phyloP scores from a whole-genome alignment of 2,113 vertebrate genomes.

The Vidua macroura region DNA sequence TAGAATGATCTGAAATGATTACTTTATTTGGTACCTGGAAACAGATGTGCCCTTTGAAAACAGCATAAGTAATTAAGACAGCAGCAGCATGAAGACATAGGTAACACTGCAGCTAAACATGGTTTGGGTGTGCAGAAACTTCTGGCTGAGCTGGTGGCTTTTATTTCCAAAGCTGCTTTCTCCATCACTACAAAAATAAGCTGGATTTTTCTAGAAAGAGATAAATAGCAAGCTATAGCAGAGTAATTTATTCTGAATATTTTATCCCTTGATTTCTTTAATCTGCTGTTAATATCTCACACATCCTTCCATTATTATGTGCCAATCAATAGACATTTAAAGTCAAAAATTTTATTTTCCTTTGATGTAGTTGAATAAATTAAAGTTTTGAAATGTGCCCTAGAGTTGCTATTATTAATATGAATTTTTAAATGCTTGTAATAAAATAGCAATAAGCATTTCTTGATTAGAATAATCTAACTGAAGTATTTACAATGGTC shows the following conservation, averaged over 20 bases:
- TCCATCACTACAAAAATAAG: neutral
- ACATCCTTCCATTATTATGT: neutral
- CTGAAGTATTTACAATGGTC: conserved; percentile 13
- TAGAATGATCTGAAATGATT: neutral
- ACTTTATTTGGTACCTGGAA: neutral
- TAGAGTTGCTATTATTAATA: neutral
- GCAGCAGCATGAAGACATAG: neutral
- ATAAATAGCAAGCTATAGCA: neutral
- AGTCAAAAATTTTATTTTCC: neutral
- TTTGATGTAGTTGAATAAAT: neutral
- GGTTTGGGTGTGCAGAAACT: neutral
- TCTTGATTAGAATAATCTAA: conserved; percentile 16
- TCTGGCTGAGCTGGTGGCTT: neutral
- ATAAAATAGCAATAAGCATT: conserved; percentile 15
- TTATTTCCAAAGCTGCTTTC: neutral
- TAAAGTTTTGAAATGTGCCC: neutral
- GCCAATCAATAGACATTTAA: neutral
- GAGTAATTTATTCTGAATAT: neutral
- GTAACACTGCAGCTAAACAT: neutral
- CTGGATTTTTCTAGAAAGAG: neutral
- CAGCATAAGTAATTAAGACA: neutral
- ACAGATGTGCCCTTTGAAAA: neutral
- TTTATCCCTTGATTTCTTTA: conserved; percentile 5
- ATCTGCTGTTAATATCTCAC: neutral
- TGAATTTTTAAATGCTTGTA: neutral